A percentile compares a stretch with the other conserved stretches of the same genome.
These are phyloP conservation scores for Melanotaenia trifasciata DNA, from an alignment of 2,797 vertebrate genomes.

Conservation along the genomic window DNA sequence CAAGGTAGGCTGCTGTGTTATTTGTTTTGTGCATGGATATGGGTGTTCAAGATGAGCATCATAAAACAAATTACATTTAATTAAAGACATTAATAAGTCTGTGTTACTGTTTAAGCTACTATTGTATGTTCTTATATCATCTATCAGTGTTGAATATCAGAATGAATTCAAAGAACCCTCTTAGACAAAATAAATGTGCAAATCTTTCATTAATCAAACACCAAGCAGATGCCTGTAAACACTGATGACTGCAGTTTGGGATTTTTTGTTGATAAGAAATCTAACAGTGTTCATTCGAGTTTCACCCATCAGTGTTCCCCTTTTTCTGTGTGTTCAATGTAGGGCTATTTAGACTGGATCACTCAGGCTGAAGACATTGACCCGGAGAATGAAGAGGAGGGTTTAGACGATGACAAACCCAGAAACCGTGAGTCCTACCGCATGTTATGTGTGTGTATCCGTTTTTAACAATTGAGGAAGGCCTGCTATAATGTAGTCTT, in stretches of 20 bases:
- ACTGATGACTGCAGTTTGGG: neutral
- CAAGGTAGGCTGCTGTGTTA: conserved; percentile 66
- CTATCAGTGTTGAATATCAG: no score
- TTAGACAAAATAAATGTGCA: no score
- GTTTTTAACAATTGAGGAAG: neutral
- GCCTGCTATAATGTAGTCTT: neutral
- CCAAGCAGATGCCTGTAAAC: no score
- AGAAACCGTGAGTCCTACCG: conserved; percentile 92
- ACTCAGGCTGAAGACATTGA: conserved; percentile 99
- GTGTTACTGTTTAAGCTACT: no score
- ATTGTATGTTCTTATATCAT: no score
- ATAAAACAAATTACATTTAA: no score
- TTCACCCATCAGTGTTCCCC: conserved; percentile 14
- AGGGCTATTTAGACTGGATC: conserved; percentile 99
- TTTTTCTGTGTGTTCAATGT: conserved; percentile 22
- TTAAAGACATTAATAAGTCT: no score
- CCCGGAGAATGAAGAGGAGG: conserved; percentile 98
- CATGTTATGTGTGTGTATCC: neutral
- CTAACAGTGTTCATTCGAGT: neutral
- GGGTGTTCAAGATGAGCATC: neutral
- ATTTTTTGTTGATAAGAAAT: neutral
- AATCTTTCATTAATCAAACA: no score
- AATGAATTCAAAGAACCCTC: no score
- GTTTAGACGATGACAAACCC: conserved; percentile 95
- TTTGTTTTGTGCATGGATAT: neutral